phyloP scores from a whole-genome alignment of 2,797 vertebrate species.

The Bradypus variegatus region DNA sequence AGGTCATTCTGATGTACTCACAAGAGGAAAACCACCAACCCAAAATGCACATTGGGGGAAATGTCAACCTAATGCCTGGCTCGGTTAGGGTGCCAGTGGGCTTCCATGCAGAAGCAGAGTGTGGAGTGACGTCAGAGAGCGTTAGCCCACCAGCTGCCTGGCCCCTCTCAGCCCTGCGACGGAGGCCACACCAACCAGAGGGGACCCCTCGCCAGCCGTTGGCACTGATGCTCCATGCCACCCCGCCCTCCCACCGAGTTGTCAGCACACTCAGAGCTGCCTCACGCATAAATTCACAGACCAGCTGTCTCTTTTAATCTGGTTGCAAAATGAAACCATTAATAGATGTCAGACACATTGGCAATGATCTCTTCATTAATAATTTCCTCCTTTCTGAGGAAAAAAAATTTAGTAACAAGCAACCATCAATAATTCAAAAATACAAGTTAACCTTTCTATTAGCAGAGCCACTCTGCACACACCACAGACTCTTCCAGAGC shows the following conservation, averaged over 20 bases:
- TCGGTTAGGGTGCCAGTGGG: background rate
- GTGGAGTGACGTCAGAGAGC: background rate
- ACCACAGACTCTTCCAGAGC: constrained; percentile 30
- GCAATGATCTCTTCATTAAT: constrained; percentile 74
- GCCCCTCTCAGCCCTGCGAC: background rate
- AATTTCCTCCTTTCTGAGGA: constrained; percentile 70
- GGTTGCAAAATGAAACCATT: constrained; percentile 70
- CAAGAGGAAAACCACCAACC: background rate
- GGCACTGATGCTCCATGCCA: background rate
- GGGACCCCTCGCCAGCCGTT: background rate
- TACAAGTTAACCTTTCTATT: constrained; percentile 71
- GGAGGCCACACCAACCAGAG: background rate
- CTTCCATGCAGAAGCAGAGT: background rate
- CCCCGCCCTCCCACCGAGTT: constrained; percentile 35
- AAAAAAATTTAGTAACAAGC: constrained; percentile 68
- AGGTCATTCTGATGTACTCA: background rate
- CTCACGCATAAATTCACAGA: constrained; percentile 61
- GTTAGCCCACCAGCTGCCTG: background rate
- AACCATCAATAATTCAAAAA: constrained; percentile 71
- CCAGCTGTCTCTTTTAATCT: constrained; percentile 70
- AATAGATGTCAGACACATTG: constrained; percentile 72
- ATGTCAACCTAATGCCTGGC: background rate
- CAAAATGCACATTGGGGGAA: background rate
- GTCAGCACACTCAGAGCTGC: constrained; percentile 56
- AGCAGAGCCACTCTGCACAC: constrained; percentile 50